Evolutionary conservation across 1,140 invertebrate genomes (phyloP).

Genomic region (Megathymus violae): DNA sequence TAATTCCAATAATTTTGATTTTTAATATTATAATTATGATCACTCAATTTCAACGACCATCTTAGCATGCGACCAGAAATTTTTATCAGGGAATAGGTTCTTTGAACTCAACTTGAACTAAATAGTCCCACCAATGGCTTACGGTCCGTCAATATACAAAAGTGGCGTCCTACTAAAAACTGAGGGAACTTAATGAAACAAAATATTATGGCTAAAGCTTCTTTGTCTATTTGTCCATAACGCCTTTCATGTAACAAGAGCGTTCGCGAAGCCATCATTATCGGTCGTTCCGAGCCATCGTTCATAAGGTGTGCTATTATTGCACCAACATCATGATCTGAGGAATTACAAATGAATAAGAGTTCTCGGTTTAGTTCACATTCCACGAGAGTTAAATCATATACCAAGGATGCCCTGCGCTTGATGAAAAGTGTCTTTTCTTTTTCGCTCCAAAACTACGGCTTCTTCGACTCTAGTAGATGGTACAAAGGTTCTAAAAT

Average conservation of each 20-base stretch:
- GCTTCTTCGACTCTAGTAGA: slow-evolving; percentile 33
- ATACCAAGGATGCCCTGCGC: slow-evolving; percentile 37
- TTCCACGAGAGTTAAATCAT: slow-evolving; percentile 34
- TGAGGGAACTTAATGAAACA: slow-evolving; percentile 24
- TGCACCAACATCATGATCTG: slow-evolving; percentile 15
- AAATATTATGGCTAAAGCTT: too few relatives aligned
- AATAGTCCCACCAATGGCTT: too few relatives aligned
- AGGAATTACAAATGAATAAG: slow-evolving; percentile 34
- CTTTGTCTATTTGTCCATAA: too few relatives aligned
- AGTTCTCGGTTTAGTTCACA: slow-evolving; percentile 38
- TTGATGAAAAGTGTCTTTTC: slow-evolving; percentile 31
- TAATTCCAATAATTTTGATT: slow-evolving; percentile 17
- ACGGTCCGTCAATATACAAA: too few relatives aligned
- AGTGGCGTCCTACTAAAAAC: slow-evolving; percentile 13
- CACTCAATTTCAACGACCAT: too few relatives aligned
- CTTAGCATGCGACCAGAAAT: too few relatives aligned
- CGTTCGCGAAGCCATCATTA: too few relatives aligned
- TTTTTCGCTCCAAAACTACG: slow-evolving; percentile 33
- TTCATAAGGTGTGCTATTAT: slow-evolving; percentile 14
- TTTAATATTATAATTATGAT: too few relatives aligned
- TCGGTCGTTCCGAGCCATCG: slow-evolving; percentile 14
- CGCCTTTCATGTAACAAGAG: too few relatives aligned
- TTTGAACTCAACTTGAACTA: too few relatives aligned
- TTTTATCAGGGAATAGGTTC: too few relatives aligned
- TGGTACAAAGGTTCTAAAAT: too few relatives aligned